Evolutionary conservation across 2,888 invertebrate species (phyloP).

Genomic region (Eupithecia vulgata): DNA sequence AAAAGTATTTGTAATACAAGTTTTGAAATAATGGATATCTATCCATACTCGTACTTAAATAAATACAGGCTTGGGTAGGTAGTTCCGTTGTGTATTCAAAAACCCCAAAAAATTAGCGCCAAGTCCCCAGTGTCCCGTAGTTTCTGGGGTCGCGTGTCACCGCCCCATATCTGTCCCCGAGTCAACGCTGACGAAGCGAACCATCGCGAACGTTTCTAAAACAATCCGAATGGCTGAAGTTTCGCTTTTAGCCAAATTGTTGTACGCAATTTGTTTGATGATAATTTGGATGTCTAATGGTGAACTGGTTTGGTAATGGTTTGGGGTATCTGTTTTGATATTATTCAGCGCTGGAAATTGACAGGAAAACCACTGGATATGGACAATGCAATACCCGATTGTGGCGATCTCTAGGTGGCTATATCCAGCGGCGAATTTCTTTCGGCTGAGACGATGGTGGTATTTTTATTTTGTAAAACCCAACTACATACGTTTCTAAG

Average conservation of each 20-base stretch:
- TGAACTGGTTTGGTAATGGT: slow-evolving; percentile 7
- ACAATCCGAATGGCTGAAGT: slow-evolving; percentile 46
- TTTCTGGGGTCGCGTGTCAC: slow-evolving; percentile 59
- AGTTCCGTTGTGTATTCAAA: background rate
- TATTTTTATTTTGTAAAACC: background rate
- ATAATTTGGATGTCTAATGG: slow-evolving; percentile 31
- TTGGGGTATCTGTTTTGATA: slow-evolving; percentile 6
- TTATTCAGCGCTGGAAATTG: background rate
- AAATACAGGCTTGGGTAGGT: background rate
- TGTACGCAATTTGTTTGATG: slow-evolving; percentile 34
- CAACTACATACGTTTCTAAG: too few relatives aligned
- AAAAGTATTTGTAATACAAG: background rate
- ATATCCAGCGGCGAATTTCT: background rate
- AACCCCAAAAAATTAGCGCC: slow-evolving; percentile 4
- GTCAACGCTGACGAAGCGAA: slow-evolving; percentile 55
- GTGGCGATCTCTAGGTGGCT: background rate
- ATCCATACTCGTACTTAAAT: background rate
- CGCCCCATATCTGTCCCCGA: slow-evolving; percentile 66
- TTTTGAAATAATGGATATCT: background rate
- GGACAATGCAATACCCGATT: background rate
- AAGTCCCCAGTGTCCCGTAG: slow-evolving; percentile 39
- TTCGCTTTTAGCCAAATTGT: slow-evolving; percentile 51
- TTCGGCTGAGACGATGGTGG: background rate
- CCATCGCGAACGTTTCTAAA: slow-evolving; percentile 34
- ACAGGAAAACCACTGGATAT: background rate